These are phyloP conservation scores for Brachyalestes nurse DNA, from an alignment of 2,797 vertebrate species.

Conservation along the genomic window DNA sequence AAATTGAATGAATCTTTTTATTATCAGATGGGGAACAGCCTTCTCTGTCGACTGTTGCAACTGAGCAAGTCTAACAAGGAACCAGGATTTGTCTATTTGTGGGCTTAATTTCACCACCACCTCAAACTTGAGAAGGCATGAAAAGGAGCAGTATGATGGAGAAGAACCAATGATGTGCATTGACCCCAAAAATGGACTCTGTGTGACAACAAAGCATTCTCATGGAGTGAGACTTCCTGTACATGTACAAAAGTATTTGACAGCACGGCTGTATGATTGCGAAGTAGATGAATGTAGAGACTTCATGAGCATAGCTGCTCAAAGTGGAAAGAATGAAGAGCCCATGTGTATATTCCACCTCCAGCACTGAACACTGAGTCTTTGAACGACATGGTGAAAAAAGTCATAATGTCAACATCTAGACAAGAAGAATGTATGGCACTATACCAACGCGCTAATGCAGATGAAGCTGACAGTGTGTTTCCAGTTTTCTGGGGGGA, in stretches of 20 bases:
- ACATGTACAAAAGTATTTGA: conserved; percentile 15
- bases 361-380: background rate
- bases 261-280: conserved; percentile 18
- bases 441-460: background rate
- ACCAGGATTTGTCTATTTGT: too few relatives aligned
- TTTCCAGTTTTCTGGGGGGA: background rate
- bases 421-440: background rate
- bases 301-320: conserved; percentile 34
- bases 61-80: too few relatives aligned
- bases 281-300: conserved; percentile 36
- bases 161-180: conserved; percentile 36
- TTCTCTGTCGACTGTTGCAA: too few relatives aligned
- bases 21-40: too few relatives aligned
- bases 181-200: conserved; percentile 33
- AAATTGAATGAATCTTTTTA: too few relatives aligned
- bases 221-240: conserved; percentile 21
- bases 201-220: conserved; percentile 36
- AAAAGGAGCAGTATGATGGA: conserved; percentile 11
- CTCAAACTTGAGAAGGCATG: conserved; percentile 5
- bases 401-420: background rate
- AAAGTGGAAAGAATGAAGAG: conserved; percentile 33
- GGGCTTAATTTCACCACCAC: too few relatives aligned
- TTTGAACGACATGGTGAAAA: background rate
- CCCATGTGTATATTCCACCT: background rate
- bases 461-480: background rate